A percentile compares a stretch with the other conserved stretches of the same genome.
Conservation (phyloP, 2,888 invertebrate species). For the Incurvaria masculella region DNA sequence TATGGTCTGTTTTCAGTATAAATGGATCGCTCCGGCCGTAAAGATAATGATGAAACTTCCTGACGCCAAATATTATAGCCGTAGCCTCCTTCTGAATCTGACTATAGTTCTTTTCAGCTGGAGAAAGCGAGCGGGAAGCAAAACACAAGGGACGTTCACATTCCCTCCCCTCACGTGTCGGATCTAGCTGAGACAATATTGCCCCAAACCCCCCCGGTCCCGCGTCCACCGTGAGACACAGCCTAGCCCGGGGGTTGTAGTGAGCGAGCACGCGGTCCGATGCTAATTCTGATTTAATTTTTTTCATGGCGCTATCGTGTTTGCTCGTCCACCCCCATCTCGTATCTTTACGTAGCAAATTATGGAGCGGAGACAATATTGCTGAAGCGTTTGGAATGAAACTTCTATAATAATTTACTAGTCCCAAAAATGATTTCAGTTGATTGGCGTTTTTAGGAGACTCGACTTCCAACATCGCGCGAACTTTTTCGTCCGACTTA, state of each 20-base stretch:
- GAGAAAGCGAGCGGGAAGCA: conserved; percentile 7
- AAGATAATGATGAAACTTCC: conserved; percentile 16
- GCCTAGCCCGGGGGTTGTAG: conserved; percentile 10
- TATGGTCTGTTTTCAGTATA: conserved; percentile 14
- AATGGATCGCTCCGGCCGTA: conserved; percentile 15
- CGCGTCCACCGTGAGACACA: conserved; percentile 18
- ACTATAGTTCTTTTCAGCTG: conserved; percentile 8
- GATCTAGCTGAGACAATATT: not conserved
- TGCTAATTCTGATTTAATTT: conserved; percentile 5
- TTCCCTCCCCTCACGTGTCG: conserved; percentile 3
- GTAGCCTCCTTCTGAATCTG: conserved; percentile 16
- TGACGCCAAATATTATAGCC: conserved; percentile 14
- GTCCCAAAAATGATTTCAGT: conserved; percentile 18
- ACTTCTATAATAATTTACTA: conserved; percentile 17
- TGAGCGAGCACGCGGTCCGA: conserved; percentile 14
- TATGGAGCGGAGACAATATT: conserved; percentile 11
- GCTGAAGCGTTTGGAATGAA: conserved; percentile 13
- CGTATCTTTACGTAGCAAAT: conserved; percentile 6
- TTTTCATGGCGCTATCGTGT: conserved; percentile 4
- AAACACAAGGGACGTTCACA: conserved; percentile 8
- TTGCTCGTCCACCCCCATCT: conserved; percentile 9
- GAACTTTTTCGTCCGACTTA: conserved; percentile 14
- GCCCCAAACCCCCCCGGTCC: conserved; percentile 7
- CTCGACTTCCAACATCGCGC: conserved; percentile 12
- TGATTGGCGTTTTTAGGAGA: conserved; percentile 12